Evolutionary conservation across 2,888 invertebrate species (phyloP).

Genomic region (Phymatocera aterrima): DNA sequence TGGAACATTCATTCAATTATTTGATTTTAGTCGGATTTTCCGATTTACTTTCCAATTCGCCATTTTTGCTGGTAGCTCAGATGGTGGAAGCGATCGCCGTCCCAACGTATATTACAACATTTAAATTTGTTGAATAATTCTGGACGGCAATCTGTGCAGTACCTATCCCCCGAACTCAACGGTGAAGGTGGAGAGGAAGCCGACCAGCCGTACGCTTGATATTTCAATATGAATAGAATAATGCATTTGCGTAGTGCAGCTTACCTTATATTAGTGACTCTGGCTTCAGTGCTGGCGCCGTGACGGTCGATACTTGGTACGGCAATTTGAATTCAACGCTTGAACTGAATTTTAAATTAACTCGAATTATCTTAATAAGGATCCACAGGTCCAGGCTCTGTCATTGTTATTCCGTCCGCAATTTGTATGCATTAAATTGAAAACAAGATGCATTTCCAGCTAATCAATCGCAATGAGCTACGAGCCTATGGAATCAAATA

Average conservation of each 20-base stretch:
- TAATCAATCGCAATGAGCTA: slow-evolving; percentile 23
- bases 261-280: background rate
- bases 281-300: background rate
- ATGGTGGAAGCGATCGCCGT: background rate
- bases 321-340: slow-evolving; percentile 64
- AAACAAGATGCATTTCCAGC: slow-evolving; percentile 56
- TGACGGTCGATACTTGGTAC: background rate
- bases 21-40: too few species aligned
- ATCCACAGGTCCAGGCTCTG: slow-evolving; percentile 57
- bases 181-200: background rate
- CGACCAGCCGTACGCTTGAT: slow-evolving; percentile 8
- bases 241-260: slow-evolving; percentile 18
- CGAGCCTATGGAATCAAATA: slow-evolving; percentile 1
- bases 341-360: slow-evolving; percentile 65
- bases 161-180: background rate
- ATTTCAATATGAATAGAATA: slow-evolving; percentile 40
- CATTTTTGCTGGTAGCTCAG: too few species aligned
- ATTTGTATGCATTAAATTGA: slow-evolving; percentile 67
- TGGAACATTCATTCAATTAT: too few species aligned
- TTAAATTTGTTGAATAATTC: slow-evolving; percentile 11
- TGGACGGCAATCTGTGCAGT: background rate
- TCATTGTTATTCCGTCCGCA: slow-evolving; percentile 54
- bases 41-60: too few species aligned
- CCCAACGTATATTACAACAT: background rate
- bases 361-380: slow-evolving; percentile 66